Evolutionary conservation across 1,140 invertebrate species (phyloP), one percentile per base, ranked within the genome.

Genomic region (Rhynchophorus ferrugineus): DNA sequence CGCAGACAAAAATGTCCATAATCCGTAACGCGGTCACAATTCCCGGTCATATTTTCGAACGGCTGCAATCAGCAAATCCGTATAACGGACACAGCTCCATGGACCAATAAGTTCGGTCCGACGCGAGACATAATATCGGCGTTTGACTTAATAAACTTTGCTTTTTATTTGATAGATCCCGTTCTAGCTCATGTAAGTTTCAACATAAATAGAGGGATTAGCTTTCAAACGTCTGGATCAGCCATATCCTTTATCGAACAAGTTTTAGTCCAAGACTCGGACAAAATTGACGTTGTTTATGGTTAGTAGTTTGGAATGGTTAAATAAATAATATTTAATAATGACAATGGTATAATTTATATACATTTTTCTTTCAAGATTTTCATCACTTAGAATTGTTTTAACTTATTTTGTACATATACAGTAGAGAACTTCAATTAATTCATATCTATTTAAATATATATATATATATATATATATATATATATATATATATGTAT

Each of bases 161-260:
- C 49, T 44, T 42, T 50, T 50, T 50, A 50, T 50, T 50, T 50
- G 39, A 50, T 50, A 50, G 33, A 38, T 50, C 41, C 20, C 33
- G 48, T 39, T 50, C 39, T 50, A 35, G 49, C 49, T 50, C 49
- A 50, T 50, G 49, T 44, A 50, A 50, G 49, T 50, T 50, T 50
- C 49, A 50, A 35, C 49, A 50, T 50, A 50, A 50, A 43, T 50
- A 41, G 49, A n/a, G 6, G 47, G 39, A 50, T 50, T 50, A 50
- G 41, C 49, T 44, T 50, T 50, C 37, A 44, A 50, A 50, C 16
- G 49, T 50, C 18, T 50, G 33, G 49, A 50, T 50, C 49, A 21
- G 21, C 33, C 19, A 36, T 50, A 50, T 50, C 16, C 41, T 37
- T 29, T 18, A 37, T 37, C 33, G 2, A 19, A 1, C 1, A 41